phyloP scores from a whole-genome alignment of 2,888 invertebrate species.

The Volucella zonaria region DNA sequence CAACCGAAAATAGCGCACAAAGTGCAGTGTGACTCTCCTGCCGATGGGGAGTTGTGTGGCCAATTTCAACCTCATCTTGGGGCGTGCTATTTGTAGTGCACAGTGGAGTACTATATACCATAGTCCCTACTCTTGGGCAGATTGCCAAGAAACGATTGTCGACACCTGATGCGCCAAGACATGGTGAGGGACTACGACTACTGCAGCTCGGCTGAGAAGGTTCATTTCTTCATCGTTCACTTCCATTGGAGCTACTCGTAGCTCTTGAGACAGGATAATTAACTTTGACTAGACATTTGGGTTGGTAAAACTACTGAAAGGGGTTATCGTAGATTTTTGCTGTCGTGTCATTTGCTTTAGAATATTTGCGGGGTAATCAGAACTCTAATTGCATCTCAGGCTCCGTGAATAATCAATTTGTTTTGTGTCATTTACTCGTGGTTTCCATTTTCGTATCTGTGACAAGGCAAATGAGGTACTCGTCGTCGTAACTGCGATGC shows the following conservation, averaged over 20 bases:
- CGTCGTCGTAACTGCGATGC: constrained; percentile 8
- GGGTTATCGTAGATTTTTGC: constrained; percentile 35
- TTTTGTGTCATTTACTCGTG: constrained; percentile 20
- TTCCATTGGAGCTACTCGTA: too few relatives aligned
- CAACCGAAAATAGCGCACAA: constrained; percentile 27
- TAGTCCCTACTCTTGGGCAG: constrained; percentile 48
- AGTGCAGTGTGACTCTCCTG: constrained; percentile 15
- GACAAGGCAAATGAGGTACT: constrained; percentile 40
- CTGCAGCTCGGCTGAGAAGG: constrained; percentile 2
- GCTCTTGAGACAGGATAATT: constrained; percentile 56
- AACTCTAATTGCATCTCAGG: constrained; percentile 48
- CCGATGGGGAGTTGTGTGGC: constrained; percentile 27
- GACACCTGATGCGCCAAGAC: constrained; percentile 50
- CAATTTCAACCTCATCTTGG: constrained; percentile 11
- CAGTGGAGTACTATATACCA: neutral
- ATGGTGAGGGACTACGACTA: constrained; percentile 4
- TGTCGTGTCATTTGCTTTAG: constrained; percentile 3
- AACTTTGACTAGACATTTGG: constrained; percentile 59
- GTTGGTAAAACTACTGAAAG: constrained; percentile 8
- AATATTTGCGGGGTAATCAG: constrained; percentile 20
- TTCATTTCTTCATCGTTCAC: constrained; percentile 10
- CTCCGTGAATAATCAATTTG: constrained; percentile 56
- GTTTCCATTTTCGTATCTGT: neutral
- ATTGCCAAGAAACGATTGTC: constrained; percentile 49
- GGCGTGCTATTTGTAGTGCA: constrained; percentile 11